Conservation (phyloP, 2,113 vertebrate species). For the Harpagus bidentatus region DNA sequence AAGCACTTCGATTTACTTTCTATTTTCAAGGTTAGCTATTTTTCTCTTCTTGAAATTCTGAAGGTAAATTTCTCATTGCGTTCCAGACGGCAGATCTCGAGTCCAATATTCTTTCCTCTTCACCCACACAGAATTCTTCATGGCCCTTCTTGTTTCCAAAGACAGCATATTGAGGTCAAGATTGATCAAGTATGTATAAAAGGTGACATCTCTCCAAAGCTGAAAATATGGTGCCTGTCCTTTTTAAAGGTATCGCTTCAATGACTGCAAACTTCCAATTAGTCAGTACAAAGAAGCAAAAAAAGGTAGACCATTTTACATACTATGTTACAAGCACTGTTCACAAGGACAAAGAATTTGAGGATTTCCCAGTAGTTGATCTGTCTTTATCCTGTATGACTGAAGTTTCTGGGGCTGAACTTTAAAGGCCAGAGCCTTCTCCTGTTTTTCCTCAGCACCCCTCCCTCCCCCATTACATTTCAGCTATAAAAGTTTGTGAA, state of each 20-base stretch:
- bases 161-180: background rate
- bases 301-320: background rate
- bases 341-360: background rate
- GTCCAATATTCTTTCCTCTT: background rate
- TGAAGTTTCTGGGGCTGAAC: background rate
- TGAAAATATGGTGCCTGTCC: background rate
- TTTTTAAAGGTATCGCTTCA: background rate
- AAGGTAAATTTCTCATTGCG: background rate
- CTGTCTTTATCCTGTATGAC: background rate
- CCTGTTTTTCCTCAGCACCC: background rate
- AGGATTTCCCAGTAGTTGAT: background rate
- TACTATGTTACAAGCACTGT: background rate
- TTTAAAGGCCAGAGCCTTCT: background rate
- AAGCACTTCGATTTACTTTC: background rate
- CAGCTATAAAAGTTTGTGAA: background rate
- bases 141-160: background rate
- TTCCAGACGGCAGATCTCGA: background rate
- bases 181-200: background rate
- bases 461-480: background rate
- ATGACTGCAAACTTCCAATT: background rate
- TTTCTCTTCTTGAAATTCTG: background rate
- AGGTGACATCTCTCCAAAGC: background rate
- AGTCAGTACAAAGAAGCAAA: background rate
- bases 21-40: background rate
- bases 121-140: background rate